Evolutionary conservation across 1,140 invertebrate species (phyloP).

Genomic region (Brachionus rubens): DNA sequence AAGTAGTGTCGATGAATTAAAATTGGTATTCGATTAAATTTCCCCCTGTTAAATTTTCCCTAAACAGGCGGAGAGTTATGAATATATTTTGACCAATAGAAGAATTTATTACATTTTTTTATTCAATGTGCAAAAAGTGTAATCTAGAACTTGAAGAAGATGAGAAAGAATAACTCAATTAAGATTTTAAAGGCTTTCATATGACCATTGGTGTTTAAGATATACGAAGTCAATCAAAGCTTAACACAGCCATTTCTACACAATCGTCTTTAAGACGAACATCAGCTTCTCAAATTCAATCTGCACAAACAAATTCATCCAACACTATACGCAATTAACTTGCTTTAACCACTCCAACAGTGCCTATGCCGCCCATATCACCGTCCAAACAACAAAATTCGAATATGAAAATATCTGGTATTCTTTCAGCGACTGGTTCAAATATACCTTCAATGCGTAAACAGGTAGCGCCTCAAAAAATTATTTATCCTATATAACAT

Average conservation of each 20-base stretch:
- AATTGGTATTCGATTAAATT: no score
- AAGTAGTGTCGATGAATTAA: no score
- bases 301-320: neutral
- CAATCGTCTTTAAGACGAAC: neutral
- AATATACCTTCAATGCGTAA: constrained; percentile 3
- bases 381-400: neutral
- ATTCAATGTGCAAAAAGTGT: no score
- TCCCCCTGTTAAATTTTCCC: no score
- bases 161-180: no score
- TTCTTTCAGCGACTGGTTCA: neutral
- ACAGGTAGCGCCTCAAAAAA: neutral
- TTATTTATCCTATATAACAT: neutral
- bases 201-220: no score
- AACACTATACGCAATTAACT: constrained; percentile 42
- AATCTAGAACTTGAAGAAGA: no score
- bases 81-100: no score
- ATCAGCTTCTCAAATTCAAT: neutral
- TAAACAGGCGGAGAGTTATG: no score
- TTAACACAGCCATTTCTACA: neutral
- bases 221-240: no score
- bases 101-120: no score
- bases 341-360: neutral
- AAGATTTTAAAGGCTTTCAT: no score
- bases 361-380: neutral
- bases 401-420: neutral